Percentiles rank a stretch among this genome's conserved stretches.
Conservation (phyloP, 2,888 invertebrate genomes). For the Cheilosia variabilis region DNA sequence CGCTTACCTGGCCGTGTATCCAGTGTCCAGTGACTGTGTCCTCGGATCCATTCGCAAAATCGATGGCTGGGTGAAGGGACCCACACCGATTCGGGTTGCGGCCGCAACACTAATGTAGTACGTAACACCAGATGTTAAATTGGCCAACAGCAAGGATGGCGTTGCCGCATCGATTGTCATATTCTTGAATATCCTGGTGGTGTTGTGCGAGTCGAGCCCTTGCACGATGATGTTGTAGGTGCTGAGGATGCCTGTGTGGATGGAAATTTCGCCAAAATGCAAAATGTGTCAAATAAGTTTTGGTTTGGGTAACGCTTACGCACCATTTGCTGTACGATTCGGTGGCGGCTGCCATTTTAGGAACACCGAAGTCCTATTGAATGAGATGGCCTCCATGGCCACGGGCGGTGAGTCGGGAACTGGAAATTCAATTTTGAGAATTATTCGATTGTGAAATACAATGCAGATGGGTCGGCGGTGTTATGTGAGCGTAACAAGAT, state of each 20-base stretch:
- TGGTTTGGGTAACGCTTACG: constrained; percentile 68
- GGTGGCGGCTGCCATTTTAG: constrained; percentile 94
- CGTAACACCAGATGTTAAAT: constrained; percentile 91
- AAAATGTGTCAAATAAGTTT: constrained; percentile 72
- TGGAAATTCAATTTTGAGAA: constrained; percentile 80
- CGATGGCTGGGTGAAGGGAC: constrained; percentile 91
- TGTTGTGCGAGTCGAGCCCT: constrained; percentile 86
- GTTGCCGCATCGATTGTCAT: constrained; percentile 89
- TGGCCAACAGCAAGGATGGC: constrained; percentile 90
- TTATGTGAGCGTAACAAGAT: constrained; percentile 76
- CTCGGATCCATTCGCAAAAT: constrained; percentile 86
- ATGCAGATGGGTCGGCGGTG: constrained; percentile 28
- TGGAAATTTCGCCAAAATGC: constrained; percentile 31
- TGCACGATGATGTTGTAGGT: constrained; percentile 91
- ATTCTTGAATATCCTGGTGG: constrained; percentile 87
- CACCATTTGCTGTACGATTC: constrained; percentile 90
- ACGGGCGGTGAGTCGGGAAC: constrained; percentile 94
- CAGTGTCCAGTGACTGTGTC: constrained; percentile 85
- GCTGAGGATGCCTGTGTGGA: constrained; percentile 86
- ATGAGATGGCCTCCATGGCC: constrained; percentile 91
- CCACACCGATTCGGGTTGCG: constrained; percentile 91
- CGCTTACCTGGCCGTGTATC: constrained; percentile 79
- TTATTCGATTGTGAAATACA: constrained; percentile 75
- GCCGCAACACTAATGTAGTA: constrained; percentile 94
- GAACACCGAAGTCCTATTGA: constrained; percentile 91